Evolutionary conservation across 2,888 invertebrate genomes (phyloP), one percentile per base, ranked within the genome.

Genomic region (Rhamphomyia laevipes): DNA sequence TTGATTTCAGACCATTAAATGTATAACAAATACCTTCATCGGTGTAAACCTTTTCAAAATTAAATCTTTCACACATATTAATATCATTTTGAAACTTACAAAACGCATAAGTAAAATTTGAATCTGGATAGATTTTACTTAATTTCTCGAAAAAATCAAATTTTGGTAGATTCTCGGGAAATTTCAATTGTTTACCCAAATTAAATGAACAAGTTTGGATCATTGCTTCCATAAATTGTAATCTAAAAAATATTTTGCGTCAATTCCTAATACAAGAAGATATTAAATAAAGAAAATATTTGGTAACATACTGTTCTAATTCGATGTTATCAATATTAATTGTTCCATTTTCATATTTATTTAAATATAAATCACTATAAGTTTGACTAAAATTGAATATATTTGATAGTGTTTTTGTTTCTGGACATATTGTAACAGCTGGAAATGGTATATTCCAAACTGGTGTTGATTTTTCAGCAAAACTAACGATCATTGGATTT

Each of bases 11-110:
- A 40, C 78, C 78, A 59, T 84, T 84, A 59, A 82, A 83, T 0
- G 82, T 79, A 56, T 77, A 82, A 58, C 84, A 84, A 12, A 80
- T 71, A 1, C 84, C 84, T 63, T 82, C 82, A 57, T 82, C 82
- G 0, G 83, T 83, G 46, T 81, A 59, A 16, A 80, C 75, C 1
- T 78, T 76, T 0, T 71, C 73, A 58, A 83, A 82, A 11, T 80
- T 63, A 18, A 64, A 58, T 31, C 75, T 70, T 1, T 74, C 76
- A 57, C 83, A 83, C 44, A 70, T 71, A 37, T 68, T 64, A 35
- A 68, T 66, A 1, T 70, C 66, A 12, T 69, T 65, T 57, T 76
- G 72, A 77, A 78, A 80, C 57, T 75, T 76, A 58, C 79, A 79
- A 30, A 71, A 73, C 42, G 73, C 73, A 55, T 78, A 74, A 16